Evolutionary conservation across 2,113 vertebrate genomes (phyloP), one percentile per base, ranked within the genome.

Genomic region (Chaetodon trifascialis): DNA sequence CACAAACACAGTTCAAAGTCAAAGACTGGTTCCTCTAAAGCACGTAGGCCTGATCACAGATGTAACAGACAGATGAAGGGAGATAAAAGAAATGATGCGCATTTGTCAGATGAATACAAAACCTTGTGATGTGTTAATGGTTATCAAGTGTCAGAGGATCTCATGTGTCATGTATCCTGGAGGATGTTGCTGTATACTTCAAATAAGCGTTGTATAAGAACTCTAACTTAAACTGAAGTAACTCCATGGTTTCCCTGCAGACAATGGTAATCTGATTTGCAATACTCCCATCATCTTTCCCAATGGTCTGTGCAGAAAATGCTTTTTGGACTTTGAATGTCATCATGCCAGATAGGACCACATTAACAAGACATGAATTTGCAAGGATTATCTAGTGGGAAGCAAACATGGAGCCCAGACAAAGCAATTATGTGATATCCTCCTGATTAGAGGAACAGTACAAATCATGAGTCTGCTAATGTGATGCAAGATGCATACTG

Each of bases 401-500:
- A 36, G 14, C 21, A 49, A 59, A 77, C 16, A 63, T 6, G 1
- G 38, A 58, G 23, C 19, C 6, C 23, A 74, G 49, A 68, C 11
- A 59, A 64, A 59, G 15, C 8, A 79, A 30, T 76, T 30, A 72
- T 52, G 23, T 65, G 10, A 60, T 69, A 52, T 80, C 52, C 17
- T 58, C 36, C 51, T 63, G 49, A 78, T 79, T 63, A 71, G 52
- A 73, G 47, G 25, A 65, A 25, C 3, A 34, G 11, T 54, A 56
- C 40, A 49, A 85, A 86, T 82, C 63, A 76, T 34, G 55, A 34
- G 36, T 68, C 71, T 79, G 59, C 69, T 81, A 51, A 83, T 79
- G 73, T 81, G 73, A 86, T 70, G 83, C 60, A 82, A 67, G 55
- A 70, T 85, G 83, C 69, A 79, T 74, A 52, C 55, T 78, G 67